phyloP scores from a whole-genome alignment of 1,140 invertebrate species.

The Dinothrombium tinctorium region DNA sequence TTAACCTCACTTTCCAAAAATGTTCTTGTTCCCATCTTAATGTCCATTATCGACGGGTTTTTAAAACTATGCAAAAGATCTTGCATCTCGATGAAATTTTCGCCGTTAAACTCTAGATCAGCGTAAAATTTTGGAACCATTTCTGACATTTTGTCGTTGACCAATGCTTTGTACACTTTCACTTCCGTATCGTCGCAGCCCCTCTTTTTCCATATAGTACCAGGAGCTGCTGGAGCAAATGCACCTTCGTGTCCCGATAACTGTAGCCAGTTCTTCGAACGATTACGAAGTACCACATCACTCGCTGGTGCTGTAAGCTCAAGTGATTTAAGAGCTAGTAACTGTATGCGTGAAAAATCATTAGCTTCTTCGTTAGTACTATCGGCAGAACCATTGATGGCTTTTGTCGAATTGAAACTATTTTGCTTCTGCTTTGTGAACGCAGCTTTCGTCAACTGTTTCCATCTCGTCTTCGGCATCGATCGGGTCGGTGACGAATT shows the following conservation, averaged over 20 bases:
- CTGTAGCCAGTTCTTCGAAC: conserved; percentile 70
- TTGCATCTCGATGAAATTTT: conserved; percentile 65
- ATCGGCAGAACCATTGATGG: too few species aligned
- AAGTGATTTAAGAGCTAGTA: conserved; percentile 39
- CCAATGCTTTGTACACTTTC: conserved; percentile 52
- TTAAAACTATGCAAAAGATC: conserved; percentile 72
- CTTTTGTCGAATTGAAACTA: too few species aligned
- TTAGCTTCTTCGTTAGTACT: too few species aligned
- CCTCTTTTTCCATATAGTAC: conserved; percentile 76
- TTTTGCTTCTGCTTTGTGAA: too few species aligned
- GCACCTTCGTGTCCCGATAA: conserved; percentile 64
- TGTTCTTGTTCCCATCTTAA: conserved; percentile 79
- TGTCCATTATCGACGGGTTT: conserved; percentile 79
- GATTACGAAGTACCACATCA: conserved; percentile 53
- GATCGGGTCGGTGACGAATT: too few species aligned
- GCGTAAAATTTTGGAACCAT: conserved; percentile 85
- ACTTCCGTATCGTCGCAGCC: conserved; percentile 30
- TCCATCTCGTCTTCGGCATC: too few species aligned
- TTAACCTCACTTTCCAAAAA: conserved; percentile 88
- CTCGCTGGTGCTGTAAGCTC: conserved; percentile 74
- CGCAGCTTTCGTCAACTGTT: too few species aligned
- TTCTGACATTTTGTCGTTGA: conserved; percentile 47
- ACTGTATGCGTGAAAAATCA: too few species aligned
- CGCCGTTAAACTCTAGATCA: conserved; percentile 43
- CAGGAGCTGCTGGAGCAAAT: conserved; percentile 72